Evolutionary conservation across 2,888 invertebrate species (phyloP).

Genomic region (Aquatica leii): DNA sequence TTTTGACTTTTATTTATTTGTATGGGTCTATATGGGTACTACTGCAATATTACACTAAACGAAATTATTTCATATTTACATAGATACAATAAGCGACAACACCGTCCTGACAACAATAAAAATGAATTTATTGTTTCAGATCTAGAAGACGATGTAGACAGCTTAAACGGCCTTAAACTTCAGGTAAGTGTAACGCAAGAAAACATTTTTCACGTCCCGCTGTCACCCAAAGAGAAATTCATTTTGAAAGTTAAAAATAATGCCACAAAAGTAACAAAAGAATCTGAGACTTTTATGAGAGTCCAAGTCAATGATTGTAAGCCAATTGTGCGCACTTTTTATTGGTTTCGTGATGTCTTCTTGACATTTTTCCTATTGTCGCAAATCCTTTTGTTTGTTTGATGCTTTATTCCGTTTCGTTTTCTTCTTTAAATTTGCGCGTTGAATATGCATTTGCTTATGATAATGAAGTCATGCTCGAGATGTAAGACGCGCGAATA

Average conservation of each 20-base stretch:
- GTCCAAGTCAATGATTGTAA: slow-evolving; percentile 26
- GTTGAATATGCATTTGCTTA: slow-evolving; percentile 47
- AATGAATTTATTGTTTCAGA: neutral
- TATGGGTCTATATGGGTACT: too few species aligned
- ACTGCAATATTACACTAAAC: too few species aligned
- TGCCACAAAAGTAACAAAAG: slow-evolving; percentile 29
- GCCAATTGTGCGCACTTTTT: slow-evolving; percentile 34
- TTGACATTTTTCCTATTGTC: slow-evolving; percentile 32
- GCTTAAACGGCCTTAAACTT: neutral
- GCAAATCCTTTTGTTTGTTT: slow-evolving; percentile 26
- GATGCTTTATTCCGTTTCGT: neutral
- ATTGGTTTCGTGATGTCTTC: slow-evolving; percentile 34
- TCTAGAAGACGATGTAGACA: neutral
- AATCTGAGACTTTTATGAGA: slow-evolving; percentile 19
- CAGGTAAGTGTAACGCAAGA: slow-evolving; percentile 11
- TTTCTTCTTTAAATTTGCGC: slow-evolving; percentile 46
- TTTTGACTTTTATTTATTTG: too few species aligned
- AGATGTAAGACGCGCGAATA: slow-evolving; percentile 49
- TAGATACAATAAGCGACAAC: too few species aligned
- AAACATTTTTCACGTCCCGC: slow-evolving; percentile 19
- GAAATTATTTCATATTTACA: too few species aligned
- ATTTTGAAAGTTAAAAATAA: too few species aligned
- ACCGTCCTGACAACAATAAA: too few species aligned
- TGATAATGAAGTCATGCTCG: slow-evolving; percentile 51
- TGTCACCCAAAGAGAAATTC: too few species aligned